Evolutionary conservation across 2,113 vertebrate genomes (phyloP).

Genomic region (Riparia riparia): DNA sequence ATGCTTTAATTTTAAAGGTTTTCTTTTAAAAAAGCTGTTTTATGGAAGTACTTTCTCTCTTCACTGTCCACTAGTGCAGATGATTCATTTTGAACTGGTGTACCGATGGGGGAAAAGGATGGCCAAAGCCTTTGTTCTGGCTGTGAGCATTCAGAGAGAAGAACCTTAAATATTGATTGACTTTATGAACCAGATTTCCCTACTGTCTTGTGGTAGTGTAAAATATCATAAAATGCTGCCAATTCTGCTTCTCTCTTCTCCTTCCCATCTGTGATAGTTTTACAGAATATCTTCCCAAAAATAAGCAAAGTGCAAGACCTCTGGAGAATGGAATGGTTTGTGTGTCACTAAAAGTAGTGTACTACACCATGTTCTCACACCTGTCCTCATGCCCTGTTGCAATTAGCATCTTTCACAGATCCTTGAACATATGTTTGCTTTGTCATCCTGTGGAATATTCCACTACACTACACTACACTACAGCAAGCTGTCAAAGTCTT

Average conservation of each 20-base stretch:
- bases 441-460: constrained; percentile 40
- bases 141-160: constrained; percentile 14
- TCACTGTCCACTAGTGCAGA: not conserved
- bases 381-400: not conserved
- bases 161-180: not conserved
- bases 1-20: not conserved
- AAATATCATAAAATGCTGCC: not conserved
- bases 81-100: not conserved
- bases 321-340: not conserved
- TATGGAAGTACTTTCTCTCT: constrained; percentile 13
- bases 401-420: not conserved
- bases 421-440: not conserved
- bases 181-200: not conserved
- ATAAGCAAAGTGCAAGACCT: not conserved
- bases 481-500: constrained; percentile 34
- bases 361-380: not conserved
- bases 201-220: not conserved
- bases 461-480: not conserved
- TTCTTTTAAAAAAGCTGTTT: not conserved
- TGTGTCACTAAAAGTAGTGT: not conserved
- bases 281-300: not conserved
- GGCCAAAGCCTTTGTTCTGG: not conserved
- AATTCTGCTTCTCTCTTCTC: constrained; percentile 2
- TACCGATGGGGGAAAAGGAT: constrained; percentile 13
- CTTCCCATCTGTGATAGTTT: not conserved